Base-by-base conservation (phyloP, 2,797 vertebrate genomes). In the Hephaestus fuliginosus region DNA sequence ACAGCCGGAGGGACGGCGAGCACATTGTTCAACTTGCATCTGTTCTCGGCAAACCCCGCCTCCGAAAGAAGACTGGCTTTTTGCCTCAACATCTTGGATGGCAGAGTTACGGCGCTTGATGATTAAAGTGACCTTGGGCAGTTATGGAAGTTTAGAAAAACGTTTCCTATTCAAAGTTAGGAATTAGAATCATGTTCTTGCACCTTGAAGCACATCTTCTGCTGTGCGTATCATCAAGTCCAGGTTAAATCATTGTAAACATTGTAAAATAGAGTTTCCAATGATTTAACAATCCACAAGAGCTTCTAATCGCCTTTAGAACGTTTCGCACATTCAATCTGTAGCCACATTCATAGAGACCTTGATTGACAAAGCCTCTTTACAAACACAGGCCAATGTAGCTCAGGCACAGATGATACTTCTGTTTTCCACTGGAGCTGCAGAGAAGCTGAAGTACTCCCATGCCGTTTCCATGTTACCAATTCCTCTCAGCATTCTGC, bases 11-110 rank as follows among this genome's bases (percentile, higher is more conserved):
- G 78, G 67, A 78, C 7, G 72, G 70, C 63, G 74, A 78, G 78
- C 81, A 76, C 86, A 80, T 86, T 89, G 90, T 87, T 89, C 67
- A 67, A 67, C 25, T 51, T 41, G 4, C 86, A 88, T 90, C 89
- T 90, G 86, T 80, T 88, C 78, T 76, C 67, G 14, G 56, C 18
- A 77, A 84, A 81, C n/a, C 68, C 46, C 9, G 30, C 57, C 60
- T 72, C 55, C 1, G 10, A 83, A 76, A 60, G 70, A 85, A 63
- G 70, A 68, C 76, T 53, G 72, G 53, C 61, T 64, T 74, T 82
- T 69, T 69, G 69, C 84, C 49, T 79, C 60, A 28, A 41, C 39
- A 10, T 87, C 60, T 79, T 57, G 4, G 57, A 44, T 56, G 56
- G 39, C 30, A 70, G 68, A 81, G 17, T 62, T 74, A 71, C 57